Conservation (phyloP, 1,140 invertebrate genomes). For the Hyphantria cunea region DNA sequence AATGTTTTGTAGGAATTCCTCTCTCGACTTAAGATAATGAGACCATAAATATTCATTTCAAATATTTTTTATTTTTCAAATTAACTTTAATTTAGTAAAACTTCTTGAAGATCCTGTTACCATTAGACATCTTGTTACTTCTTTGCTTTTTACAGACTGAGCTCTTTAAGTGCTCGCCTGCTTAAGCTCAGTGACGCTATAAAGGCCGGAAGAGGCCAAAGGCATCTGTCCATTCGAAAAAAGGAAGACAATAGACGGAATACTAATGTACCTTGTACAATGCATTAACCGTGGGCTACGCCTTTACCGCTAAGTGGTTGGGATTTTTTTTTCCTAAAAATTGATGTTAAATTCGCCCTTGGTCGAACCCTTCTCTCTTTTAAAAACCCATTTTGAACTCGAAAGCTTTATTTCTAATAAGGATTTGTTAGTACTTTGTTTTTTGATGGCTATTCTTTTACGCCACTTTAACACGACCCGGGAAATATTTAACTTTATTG, state of each 20-base stretch:
- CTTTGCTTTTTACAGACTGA: conserved; percentile 25
- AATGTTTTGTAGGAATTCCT: too few species aligned
- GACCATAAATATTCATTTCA: too few species aligned
- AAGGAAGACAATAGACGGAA: conserved; percentile 30
- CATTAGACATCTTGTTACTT: conserved; percentile 23
- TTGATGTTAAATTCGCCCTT: conserved; percentile 13
- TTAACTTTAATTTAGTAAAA: not conserved
- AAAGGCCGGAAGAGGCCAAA: conserved; percentile 27
- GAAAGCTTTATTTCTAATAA: conserved; percentile 7
- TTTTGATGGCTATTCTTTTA: not conserved
- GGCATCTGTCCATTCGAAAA: conserved; percentile 26
- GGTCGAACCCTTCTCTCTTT: conserved; percentile 16
- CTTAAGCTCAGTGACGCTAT: conserved; percentile 26
- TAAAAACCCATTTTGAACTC: not conserved
- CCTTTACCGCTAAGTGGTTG: conserved; percentile 18
- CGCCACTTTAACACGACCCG: not conserved
- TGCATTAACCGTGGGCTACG: conserved; percentile 17
- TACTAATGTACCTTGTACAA: conserved; percentile 25
- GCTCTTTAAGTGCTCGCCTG: conserved; percentile 21
- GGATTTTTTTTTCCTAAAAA: conserved; percentile 8
- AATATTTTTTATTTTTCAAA: too few species aligned
- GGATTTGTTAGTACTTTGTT: conserved; percentile 3
- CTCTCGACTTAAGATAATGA: too few species aligned
- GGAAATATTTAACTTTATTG: not conserved
- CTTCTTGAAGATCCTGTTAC: conserved; percentile 9